phyloP scores from a whole-genome alignment of 1,140 invertebrate species.

The Proctacanthus coquilletti region DNA sequence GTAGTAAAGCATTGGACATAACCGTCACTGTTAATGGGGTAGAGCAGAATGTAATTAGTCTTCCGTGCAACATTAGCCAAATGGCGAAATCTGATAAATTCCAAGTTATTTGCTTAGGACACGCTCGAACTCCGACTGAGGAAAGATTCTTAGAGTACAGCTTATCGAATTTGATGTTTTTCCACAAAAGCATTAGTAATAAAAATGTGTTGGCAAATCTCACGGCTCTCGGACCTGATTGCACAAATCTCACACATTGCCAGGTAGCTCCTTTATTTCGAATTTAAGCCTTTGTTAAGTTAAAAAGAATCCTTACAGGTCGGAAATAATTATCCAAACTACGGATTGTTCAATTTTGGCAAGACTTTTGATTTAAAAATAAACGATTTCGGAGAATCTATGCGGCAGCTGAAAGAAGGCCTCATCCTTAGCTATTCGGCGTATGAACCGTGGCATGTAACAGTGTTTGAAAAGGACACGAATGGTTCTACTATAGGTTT shows the following conservation, averaged over 20 bases:
- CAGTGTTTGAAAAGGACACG: no score
- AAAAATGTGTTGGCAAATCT: conserved; percentile 16
- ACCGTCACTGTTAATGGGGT: conserved; percentile 18
- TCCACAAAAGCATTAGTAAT: conserved; percentile 14
- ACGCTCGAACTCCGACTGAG: background rate
- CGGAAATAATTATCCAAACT: conserved; percentile 26
- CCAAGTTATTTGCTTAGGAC: conserved; percentile 3
- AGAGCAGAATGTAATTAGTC: conserved; percentile 15
- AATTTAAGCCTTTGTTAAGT: background rate
- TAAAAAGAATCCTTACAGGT: conserved; percentile 6
- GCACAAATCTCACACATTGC: conserved; percentile 22
- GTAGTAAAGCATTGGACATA: conserved; percentile 14
- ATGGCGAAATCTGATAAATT: conserved; percentile 1
- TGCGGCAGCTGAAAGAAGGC: conserved; percentile 15
- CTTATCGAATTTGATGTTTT: conserved; percentile 20
- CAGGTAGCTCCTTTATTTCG: conserved; percentile 8
- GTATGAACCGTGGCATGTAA: conserved; percentile 18
- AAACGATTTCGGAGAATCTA: conserved; percentile 17
- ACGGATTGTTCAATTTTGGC: conserved; percentile 15
- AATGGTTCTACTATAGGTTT: no score
- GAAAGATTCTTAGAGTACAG: background rate
- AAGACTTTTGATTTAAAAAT: conserved; percentile 14
- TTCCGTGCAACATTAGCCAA: conserved; percentile 17
- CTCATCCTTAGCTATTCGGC: conserved; percentile 18
- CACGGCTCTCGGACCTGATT: conserved; percentile 26